Evolutionary conservation across 2,888 invertebrate species (phyloP).

Genomic region (Neoascia interrupta): DNA sequence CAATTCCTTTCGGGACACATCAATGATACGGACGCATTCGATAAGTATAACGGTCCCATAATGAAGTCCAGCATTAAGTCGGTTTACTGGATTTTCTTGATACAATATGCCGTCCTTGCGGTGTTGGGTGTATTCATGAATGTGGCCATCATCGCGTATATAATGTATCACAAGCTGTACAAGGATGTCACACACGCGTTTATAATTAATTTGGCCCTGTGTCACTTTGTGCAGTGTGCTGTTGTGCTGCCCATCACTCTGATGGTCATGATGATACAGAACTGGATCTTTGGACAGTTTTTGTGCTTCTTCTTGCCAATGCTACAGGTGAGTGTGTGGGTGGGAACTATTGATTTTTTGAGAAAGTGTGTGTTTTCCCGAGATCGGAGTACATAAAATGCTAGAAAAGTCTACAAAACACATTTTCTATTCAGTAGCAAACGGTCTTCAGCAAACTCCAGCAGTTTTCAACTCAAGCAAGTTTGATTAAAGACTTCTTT

Average conservation of each 20-base stretch:
- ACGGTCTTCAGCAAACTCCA: too few relatives aligned
- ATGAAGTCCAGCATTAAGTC: slow-evolving; percentile 82
- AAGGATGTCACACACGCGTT: slow-evolving; percentile 84
- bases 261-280: slow-evolving; percentile 85
- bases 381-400: too few relatives aligned
- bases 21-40: slow-evolving; percentile 76
- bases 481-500: too few relatives aligned
- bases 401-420: too few relatives aligned
- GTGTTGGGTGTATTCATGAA: slow-evolving; percentile 82
- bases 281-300: slow-evolving; percentile 87
- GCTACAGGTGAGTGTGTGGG: slow-evolving; percentile 85
- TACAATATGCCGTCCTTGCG: slow-evolving; percentile 83
- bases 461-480: too few relatives aligned
- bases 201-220: slow-evolving; percentile 84
- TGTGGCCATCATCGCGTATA: slow-evolving; percentile 82
- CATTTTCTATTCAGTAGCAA: too few relatives aligned
- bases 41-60: slow-evolving; percentile 82
- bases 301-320: slow-evolving; percentile 87
- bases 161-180: slow-evolving; percentile 81
- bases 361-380: too few relatives aligned
- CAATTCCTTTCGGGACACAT: slow-evolving; percentile 75
- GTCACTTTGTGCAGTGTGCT: slow-evolving; percentile 84
- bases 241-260: slow-evolving; percentile 85
- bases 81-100: slow-evolving; percentile 83
- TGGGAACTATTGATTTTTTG: too few relatives aligned